phyloP scores from a whole-genome alignment of 2,113 vertebrate species.

The Eurystomus gularis region DNA sequence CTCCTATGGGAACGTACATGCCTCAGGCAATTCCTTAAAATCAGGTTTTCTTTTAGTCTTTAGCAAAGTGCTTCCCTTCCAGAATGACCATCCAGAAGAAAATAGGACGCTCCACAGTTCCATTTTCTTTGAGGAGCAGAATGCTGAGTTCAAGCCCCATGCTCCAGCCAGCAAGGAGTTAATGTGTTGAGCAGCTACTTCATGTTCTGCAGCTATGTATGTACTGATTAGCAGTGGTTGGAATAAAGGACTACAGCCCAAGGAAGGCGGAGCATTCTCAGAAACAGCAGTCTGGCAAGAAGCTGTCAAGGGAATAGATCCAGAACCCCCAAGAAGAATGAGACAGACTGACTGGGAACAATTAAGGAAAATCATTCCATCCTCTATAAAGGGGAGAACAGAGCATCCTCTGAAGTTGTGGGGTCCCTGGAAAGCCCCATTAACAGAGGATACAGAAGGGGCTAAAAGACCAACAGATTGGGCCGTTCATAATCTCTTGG shows the following conservation, averaged over 20 bases:
- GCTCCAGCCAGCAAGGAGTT: constrained; percentile 31
- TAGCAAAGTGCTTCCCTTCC: not conserved
- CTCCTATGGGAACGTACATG: not conserved
- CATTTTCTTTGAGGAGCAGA: not conserved
- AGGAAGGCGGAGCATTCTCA: constrained; percentile 43
- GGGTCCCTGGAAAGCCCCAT: not conserved
- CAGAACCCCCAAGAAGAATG: constrained; percentile 62
- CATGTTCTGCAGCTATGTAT: constrained; percentile 2
- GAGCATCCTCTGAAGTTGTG: not conserved
- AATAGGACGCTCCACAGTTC: not conserved
- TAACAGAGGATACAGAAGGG: not conserved
- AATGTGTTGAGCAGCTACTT: constrained; percentile 26
- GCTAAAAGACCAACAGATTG: not conserved
- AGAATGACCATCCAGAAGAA: constrained; percentile 9
- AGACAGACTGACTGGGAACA: constrained; percentile 30
- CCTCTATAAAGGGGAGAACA: not conserved
- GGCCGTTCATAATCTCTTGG: not conserved
- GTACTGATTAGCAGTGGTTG: constrained; percentile 40
- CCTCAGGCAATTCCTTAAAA: not conserved
- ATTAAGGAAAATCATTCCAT: not conserved
- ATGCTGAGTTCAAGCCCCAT: not conserved
- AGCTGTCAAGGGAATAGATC: constrained; percentile 53
- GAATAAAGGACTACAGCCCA: constrained; percentile 39
- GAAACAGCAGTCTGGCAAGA: constrained; percentile 52
- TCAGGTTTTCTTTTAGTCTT: not conserved